Evolutionary conservation across 2,888 invertebrate species (phyloP).

Genomic region (Callyntrura guangdongensis): DNA sequence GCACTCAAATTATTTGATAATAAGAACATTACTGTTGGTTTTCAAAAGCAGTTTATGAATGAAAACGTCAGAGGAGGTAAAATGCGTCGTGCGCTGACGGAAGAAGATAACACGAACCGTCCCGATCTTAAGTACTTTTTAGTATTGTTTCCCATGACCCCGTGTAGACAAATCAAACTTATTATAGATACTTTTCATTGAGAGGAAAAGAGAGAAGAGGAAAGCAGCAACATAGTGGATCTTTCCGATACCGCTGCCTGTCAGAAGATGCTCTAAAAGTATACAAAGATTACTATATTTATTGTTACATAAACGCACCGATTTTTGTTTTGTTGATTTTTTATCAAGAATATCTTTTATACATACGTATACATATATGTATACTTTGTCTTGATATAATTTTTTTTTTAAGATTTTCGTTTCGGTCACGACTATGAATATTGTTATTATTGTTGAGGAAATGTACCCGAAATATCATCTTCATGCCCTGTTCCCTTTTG

Average conservation of each 20-base stretch:
- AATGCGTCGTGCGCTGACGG: slow-evolving; percentile 63
- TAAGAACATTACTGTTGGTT: slow-evolving; percentile 31
- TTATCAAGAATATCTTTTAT: background rate
- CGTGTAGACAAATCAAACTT: slow-evolving; percentile 57
- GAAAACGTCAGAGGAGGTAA: slow-evolving; percentile 71
- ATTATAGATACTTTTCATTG: slow-evolving; percentile 6
- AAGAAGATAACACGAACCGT: slow-evolving; percentile 45
- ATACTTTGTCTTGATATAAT: background rate
- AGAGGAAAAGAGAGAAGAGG: background rate
- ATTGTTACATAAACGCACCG: background rate
- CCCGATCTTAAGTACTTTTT: slow-evolving; percentile 29
- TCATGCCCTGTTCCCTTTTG: slow-evolving; percentile 39
- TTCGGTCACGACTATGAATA: slow-evolving; percentile 75
- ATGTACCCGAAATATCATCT: slow-evolving; percentile 34
- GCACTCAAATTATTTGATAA: slow-evolving; percentile 66
- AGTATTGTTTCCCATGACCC: slow-evolving; percentile 76
- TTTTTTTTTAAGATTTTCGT: slow-evolving; percentile 47
- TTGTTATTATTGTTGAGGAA: slow-evolving; percentile 43
- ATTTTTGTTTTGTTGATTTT: slow-evolving; percentile 15
- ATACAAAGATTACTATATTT: slow-evolving; percentile 1
- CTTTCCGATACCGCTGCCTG: slow-evolving; percentile 26
- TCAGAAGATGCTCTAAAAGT: slow-evolving; percentile 16
- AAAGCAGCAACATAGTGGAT: slow-evolving; percentile 31
- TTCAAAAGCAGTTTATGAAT: slow-evolving; percentile 53
- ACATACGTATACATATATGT: too few species aligned